Base-by-base conservation (phyloP, 2,113 vertebrate genomes). In the Datnioides undecimradiatus region DNA sequence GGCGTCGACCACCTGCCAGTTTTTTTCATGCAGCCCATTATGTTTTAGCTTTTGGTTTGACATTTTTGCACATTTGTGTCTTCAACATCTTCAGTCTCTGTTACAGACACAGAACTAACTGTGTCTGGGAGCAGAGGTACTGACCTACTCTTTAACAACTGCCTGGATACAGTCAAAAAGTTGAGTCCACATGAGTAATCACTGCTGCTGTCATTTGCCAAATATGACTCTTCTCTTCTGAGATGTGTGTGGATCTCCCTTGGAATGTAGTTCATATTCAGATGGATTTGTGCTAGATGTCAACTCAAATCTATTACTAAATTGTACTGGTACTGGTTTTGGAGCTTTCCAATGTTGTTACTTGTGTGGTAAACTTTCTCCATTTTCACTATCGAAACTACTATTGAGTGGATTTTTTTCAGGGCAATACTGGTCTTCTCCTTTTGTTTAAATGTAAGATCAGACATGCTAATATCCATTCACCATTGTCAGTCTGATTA, bases 171-270 rank as follows among this genome's bases (percentile, higher is more conserved):
- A 0, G 85, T 82, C 46, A 89, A 14, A 38, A 25, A 46, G 51
- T 88, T 91, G 4, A 0, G 6, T 19, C 5, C 36, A 16, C 63
- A 17, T 13, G 86, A 59, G 54, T 90, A 90, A 82, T 90, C 54
- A 17, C 14, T n/a, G n/a, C n/a, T n/a, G n/a, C n/a, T n/a, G n/a
- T n/a, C n/a, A n/a, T n/a, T n/a, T n/a, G n/a, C n/a, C n/a, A n/a
- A n/a, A 4, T 1, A 13, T 0, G 12, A 40, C 3, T 43, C 13
- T 60, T 0, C 13, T 38, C 11, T 19, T 73, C 23, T 48, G n/a
- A 8, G 2, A 10, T 4, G 4, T 6, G 21, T 13, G 2, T 1
- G 17, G 21, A 38, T 41, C 33, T 49, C 4, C 23, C 9, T 45
- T 10, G 34, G 17, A n/a, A n/a, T 40, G 40, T 1, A 8, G 3